A percentile compares a stretch with the other conserved stretches of the same genome.
Evolutionary conservation across 2,113 vertebrate species (phyloP).

Genomic region (Anguilla rostrata): DNA sequence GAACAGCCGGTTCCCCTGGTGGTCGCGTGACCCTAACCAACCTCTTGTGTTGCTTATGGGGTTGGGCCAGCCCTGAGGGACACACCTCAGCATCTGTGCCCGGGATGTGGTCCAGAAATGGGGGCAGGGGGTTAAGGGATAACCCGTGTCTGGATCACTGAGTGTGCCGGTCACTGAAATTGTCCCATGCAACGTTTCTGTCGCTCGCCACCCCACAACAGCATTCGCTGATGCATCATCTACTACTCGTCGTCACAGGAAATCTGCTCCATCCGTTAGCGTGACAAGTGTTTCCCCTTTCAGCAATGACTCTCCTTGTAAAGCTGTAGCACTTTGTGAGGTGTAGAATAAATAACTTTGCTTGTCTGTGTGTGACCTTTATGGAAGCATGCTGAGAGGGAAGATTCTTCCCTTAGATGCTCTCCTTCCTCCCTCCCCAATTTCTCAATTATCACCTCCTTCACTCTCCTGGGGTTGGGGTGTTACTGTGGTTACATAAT

Average conservation of each 20-base stretch:
- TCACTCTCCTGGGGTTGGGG: neutral
- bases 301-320: neutral
- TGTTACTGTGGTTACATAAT: slow-evolving; percentile 23
- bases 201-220: neutral
- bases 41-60: no score
- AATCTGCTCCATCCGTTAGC: neutral
- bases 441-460: neutral
- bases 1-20: no score
- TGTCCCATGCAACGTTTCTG: neutral
- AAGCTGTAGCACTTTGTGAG: neutral
- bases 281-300: neutral
- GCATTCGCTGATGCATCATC: neutral
- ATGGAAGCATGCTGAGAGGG: slow-evolving; percentile 2
- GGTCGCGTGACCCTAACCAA: no score
- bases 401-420: neutral
- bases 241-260: neutral
- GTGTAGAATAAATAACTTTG: neutral
- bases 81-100: neutral
- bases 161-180: neutral
- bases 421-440: neutral
- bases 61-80: no score
- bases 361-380: neutral
- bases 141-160: neutral
- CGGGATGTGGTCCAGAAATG: neutral
- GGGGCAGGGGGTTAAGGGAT: neutral